Percentiles rank a stretch among this genome's conserved stretches.
phyloP scores from a whole-genome alignment of 2,113 vertebrate species.

The Phrynocephalus versicolor region DNA sequence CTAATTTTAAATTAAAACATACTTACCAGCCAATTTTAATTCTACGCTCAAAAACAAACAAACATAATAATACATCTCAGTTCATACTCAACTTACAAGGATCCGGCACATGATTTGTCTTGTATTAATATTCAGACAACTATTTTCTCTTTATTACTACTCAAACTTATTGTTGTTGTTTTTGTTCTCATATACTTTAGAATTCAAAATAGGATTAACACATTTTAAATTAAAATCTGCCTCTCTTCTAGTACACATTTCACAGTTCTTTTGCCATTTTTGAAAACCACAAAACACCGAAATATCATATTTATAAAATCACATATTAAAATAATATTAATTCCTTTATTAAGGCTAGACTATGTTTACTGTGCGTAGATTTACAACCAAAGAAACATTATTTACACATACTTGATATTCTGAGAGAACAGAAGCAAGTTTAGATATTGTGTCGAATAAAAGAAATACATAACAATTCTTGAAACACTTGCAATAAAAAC shows the following conservation, averaged over 20 bases:
- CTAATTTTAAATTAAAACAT: neutral
- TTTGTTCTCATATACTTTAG: neutral
- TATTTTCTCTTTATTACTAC: neutral
- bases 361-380: constrained; percentile 66
- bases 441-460: constrained; percentile 56
- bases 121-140: neutral
- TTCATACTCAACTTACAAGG: too few relatives aligned
- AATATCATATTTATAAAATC: constrained; percentile 54
- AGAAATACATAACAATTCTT: constrained; percentile 52
- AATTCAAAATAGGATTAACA: neutral
- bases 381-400: constrained; percentile 70
- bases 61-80: neutral
- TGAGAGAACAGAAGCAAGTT: constrained; percentile 52
- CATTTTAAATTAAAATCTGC: neutral
- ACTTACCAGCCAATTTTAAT: too few relatives aligned
- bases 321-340: constrained; percentile 62
- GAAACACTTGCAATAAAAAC: constrained; percentile 62
- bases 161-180: neutral
- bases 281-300: constrained; percentile 27
- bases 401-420: constrained; percentile 68
- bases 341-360: constrained; percentile 69
- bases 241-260: too few relatives aligned
- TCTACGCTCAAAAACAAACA: neutral
- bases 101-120: neutral
- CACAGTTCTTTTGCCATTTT: constrained; percentile 11